Percentiles rank a stretch among this genome's conserved stretches.
phyloP scores from a whole-genome alignment of 2,888 invertebrate genomes.

The Hypena proboscidalis region DNA sequence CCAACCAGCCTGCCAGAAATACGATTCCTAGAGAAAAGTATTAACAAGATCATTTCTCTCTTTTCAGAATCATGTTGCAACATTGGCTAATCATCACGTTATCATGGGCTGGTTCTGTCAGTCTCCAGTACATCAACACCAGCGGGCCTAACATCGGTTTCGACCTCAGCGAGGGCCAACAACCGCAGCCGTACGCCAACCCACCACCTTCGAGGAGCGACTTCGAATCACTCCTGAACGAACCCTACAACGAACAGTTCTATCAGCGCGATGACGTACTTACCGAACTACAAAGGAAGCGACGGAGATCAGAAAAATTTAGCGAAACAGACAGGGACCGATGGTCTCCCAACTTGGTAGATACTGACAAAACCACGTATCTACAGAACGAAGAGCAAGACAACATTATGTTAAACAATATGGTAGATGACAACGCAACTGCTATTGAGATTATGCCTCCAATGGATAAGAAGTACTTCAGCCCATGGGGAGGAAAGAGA shows the following conservation, averaged over 20 bases:
- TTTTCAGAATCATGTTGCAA: conserved; percentile 73
- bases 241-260: conserved; percentile 21
- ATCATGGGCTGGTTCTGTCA: conserved; percentile 69
- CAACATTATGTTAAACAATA: conserved; percentile 33
- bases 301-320: conserved; percentile 49
- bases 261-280: conserved; percentile 36
- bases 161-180: conserved; percentile 53
- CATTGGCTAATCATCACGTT: conserved; percentile 70
- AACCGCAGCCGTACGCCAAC: conserved; percentile 58
- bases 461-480: conserved; percentile 69
- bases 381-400: conserved; percentile 47
- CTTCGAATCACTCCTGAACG: conserved; percentile 26
- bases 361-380: conserved; percentile 58
- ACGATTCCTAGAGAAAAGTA: not conserved
- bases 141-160: conserved; percentile 54
- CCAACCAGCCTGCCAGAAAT: not conserved
- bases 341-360: conserved; percentile 61
- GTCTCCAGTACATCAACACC: conserved; percentile 71
- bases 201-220: conserved; percentile 30
- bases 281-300: conserved; percentile 38
- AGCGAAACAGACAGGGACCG: conserved; percentile 40
- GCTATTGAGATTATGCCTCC: conserved; percentile 23
- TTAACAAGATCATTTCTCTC: conserved; percentile 6
- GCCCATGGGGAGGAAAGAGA: conserved; percentile 79
- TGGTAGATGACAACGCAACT: conserved; percentile 52